phyloP scores from a whole-genome alignment of 2,797 vertebrate genomes.

The Pempheris klunzingeri region DNA sequence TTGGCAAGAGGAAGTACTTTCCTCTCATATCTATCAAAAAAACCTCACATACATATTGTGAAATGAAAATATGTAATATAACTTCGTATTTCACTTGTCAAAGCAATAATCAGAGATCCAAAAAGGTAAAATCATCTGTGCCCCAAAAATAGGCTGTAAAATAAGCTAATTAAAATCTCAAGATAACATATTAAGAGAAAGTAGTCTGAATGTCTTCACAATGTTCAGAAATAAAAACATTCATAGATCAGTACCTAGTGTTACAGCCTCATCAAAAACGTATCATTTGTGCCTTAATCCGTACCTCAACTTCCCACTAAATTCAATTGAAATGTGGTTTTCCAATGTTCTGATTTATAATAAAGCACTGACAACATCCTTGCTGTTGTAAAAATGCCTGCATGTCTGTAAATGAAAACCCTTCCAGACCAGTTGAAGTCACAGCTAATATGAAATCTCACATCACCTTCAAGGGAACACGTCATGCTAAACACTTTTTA shows the following conservation, averaged over 20 bases:
- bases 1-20: not conserved
- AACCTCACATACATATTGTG: not conserved
- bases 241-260: not conserved
- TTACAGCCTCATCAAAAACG: too few species aligned
- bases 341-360: not conserved
- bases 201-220: not conserved
- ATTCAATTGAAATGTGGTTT: not conserved
- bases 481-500: too few species aligned
- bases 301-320: not conserved
- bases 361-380: not conserved
- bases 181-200: not conserved
- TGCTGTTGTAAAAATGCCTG: not conserved
- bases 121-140: not conserved
- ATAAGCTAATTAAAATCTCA: not conserved
- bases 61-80: not conserved
- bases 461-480: too few species aligned
- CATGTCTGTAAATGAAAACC: not conserved
- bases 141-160: not conserved
- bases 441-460: not conserved
- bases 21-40: not conserved
- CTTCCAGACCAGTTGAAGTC: not conserved
- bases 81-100: not conserved
- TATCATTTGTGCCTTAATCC: not conserved
- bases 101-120: not conserved
- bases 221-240: not conserved